Evolutionary conservation across 2,888 invertebrate genomes (phyloP).

Genomic region (Amphipoea lucens): DNA sequence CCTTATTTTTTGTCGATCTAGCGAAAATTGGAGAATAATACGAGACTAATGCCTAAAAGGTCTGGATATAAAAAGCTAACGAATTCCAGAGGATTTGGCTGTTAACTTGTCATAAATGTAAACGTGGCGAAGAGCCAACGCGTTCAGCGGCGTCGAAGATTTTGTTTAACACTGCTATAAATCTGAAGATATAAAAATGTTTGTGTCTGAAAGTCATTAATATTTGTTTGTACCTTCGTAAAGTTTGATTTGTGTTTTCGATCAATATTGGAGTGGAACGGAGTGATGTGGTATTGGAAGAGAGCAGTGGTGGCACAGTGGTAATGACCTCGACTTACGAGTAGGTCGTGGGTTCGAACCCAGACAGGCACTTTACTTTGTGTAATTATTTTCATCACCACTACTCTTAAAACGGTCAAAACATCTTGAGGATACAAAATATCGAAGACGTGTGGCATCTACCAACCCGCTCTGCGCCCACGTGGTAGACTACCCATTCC

Average conservation of each 20-base stretch:
- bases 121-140: constrained; percentile 42
- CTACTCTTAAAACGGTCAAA: too few species aligned
- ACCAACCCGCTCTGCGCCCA: too few species aligned
- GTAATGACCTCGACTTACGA: too few species aligned
- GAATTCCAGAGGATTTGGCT: constrained; percentile 21
- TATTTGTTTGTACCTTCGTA: not conserved
- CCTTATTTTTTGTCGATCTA: constrained; percentile 38
- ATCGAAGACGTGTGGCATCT: too few species aligned
- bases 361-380: too few species aligned
- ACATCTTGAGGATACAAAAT: too few species aligned
- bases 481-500: too few species aligned
- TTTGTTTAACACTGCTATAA: constrained; percentile 47
- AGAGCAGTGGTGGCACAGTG: too few species aligned
- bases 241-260: not conserved
- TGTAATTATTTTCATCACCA: too few species aligned
- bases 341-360: too few species aligned
- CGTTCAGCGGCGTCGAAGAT: constrained; percentile 29
- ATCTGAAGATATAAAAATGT: constrained; percentile 46
- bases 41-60: constrained; percentile 26
- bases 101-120: constrained; percentile 54
- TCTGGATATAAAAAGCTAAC: constrained; percentile 35
- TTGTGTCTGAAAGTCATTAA: not conserved
- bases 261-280: not conserved
- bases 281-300: not conserved
- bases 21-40: constrained; percentile 42